Evolutionary conservation across 2,888 invertebrate genomes (phyloP), one percentile per base, ranked within the genome.

Genomic region (Endotricha flammealis): DNA sequence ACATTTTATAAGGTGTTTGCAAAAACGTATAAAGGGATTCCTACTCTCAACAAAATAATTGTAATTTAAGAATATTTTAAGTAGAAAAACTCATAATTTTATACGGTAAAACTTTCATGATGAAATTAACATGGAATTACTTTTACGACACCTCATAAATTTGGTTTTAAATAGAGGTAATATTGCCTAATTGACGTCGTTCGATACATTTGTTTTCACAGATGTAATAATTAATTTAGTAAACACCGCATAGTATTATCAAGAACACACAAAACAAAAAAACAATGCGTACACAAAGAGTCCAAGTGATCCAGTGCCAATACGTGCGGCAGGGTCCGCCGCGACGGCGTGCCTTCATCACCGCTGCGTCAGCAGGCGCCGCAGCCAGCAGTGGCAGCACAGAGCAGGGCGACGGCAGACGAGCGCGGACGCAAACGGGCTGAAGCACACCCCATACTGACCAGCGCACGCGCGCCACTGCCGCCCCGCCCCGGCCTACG

Each of bases 361-460:
- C 64, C 57, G 55, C 53, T 40, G 54, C 50, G 50, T 63, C 56
- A 8, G 22, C 28, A 8, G 23, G 11, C 6, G 3, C 20, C 10
- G 31, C 13, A 17, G 25, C 34, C 22, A n/a, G n/a, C n/a, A n/a
- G n/a, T n/a, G n/a, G n/a, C n/a, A n/a, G n/a, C n/a, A 31, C 41
- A 17, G 30, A 20, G 2, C 17, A 20, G 13, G 31, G 23, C 17
- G 14, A 20, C 25, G 12, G 22, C 10, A 20, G 25, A 28, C 32
- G 24, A 27, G 53, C 50, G 50, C 54, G 49, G 39, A 55, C 57
- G 58, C 64, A 46, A 42, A 54, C 48, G 51, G 41, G 45, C 50
- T 56, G 45, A 43, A 55, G 57, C 71, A 76, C 82, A 76, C 83
- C 83, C 83, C 83, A 83, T 83, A 67, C 80, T 78, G 75, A 57